Percentiles rank a stretch among this genome's conserved stretches.
phyloP scores from a whole-genome alignment of 1,140 invertebrate genomes.

The Drosophila simulans region DNA sequence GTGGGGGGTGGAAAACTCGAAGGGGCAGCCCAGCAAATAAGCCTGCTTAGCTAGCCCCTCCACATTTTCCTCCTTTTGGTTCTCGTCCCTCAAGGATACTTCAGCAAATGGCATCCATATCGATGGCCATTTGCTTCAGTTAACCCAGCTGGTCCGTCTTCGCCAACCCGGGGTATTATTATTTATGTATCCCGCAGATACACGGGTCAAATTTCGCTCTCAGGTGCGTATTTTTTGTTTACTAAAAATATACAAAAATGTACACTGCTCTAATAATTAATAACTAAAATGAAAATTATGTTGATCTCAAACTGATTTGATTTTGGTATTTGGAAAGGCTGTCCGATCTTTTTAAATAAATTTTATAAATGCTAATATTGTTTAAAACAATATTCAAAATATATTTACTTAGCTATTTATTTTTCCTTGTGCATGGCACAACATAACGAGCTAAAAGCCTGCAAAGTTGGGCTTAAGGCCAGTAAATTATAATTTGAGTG shows the following conservation, averaged over 20 bases:
- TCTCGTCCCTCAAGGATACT: conserved; percentile 53
- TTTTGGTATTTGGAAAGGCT: too few relatives aligned
- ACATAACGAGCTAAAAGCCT: conserved; percentile 13
- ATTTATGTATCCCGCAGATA: conserved; percentile 68
- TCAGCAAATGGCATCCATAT: conserved; percentile 50
- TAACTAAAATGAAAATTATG: not conserved
- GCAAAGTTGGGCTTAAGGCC: conserved; percentile 15
- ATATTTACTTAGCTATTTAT: not conserved
- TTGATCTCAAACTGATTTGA: not conserved
- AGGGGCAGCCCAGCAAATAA: conserved; percentile 45
- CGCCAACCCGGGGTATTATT: conserved; percentile 45
- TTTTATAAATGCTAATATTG: too few relatives aligned
- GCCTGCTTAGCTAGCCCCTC: conserved; percentile 55
- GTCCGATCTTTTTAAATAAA: too few relatives aligned
- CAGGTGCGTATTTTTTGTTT: conserved; percentile 63
- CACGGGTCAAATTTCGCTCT: conserved; percentile 34
- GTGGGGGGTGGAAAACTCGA: not conserved
- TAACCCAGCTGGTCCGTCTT: conserved; percentile 13
- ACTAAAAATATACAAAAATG: conserved; percentile 8
- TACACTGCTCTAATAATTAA: not conserved
- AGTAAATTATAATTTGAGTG: conserved; percentile 39
- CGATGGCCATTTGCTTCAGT: conserved; percentile 47
- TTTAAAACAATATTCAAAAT: too few relatives aligned
- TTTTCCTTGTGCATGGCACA: not conserved
- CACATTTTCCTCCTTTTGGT: not conserved